phyloP scores from a whole-genome alignment of 2,888 invertebrate genomes.

The Fabriciana adippe region DNA sequence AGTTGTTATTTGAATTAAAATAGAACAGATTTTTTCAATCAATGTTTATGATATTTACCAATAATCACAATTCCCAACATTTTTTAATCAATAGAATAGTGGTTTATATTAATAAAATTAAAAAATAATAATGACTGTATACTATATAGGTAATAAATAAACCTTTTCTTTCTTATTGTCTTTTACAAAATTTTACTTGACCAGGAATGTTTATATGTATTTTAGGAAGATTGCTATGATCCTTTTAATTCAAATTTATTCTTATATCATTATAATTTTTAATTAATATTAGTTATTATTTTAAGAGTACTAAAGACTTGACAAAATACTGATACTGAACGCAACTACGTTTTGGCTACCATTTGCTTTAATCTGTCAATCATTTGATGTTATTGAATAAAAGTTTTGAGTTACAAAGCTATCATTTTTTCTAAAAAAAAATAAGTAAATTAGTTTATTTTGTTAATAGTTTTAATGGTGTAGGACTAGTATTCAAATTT shows the following conservation, averaged over 20 bases:
- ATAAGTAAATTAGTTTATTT: conserved; percentile 42
- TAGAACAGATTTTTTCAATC: too few species aligned
- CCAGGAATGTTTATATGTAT: too few species aligned
- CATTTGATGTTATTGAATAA: conserved; percentile 76
- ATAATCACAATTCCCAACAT: too few species aligned
- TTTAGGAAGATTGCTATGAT: too few species aligned
- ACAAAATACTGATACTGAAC: conserved; percentile 39
- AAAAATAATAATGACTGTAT: too few species aligned
- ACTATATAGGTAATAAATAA: too few species aligned
- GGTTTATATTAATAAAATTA: too few species aligned
- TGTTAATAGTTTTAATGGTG: conserved; percentile 36
- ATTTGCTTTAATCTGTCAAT: conserved; percentile 77
- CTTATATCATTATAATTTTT: not conserved
- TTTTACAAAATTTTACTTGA: too few species aligned
- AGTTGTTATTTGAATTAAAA: too few species aligned
- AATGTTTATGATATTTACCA: too few species aligned
- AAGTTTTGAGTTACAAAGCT: conserved; percentile 46
- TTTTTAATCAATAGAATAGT: too few species aligned
- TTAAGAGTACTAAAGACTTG: not conserved
- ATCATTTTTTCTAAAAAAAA: conserved; percentile 43
- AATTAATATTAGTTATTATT: conserved; percentile 7
- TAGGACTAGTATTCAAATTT: conserved; percentile 18
- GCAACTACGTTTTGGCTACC: conserved; percentile 50
- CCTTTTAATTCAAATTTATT: not conserved
- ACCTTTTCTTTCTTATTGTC: too few species aligned